A percentile compares a stretch with the other conserved stretches of the same genome.
Conservation (phyloP, 2,113 vertebrate species). For the Alexandromys fortis region DNA sequence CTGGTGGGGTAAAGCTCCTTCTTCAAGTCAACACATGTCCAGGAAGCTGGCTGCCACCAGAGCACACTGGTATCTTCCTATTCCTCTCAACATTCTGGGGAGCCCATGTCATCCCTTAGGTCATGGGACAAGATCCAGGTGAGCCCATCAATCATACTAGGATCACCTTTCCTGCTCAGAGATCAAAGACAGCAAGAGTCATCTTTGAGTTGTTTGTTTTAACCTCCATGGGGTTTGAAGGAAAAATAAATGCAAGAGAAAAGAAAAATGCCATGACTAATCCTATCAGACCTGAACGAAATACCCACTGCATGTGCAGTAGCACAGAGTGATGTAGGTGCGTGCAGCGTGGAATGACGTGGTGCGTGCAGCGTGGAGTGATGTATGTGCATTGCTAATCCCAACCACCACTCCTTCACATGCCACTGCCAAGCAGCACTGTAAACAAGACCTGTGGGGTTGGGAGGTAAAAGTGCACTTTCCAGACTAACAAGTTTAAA, state of each 20-base stretch:
- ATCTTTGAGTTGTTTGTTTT: neutral
- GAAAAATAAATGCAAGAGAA: neutral
- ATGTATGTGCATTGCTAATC: neutral
- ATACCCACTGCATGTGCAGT: neutral
- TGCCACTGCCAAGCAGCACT: neutral
- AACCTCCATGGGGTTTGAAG: neutral
- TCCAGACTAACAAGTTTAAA: neutral
- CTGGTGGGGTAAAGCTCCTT: neutral
- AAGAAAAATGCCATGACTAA: neutral
- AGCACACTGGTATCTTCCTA: neutral
- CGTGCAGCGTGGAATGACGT: no score
- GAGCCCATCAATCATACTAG: conserved; percentile 46
- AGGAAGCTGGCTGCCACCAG: neutral
- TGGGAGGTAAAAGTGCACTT: neutral
- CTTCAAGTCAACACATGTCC: conserved; percentile 18
- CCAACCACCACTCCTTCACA: neutral
- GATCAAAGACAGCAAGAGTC: conserved; percentile 24
- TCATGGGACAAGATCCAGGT: neutral
- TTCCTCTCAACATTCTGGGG: neutral
- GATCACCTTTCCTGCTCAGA: conserved; percentile 54
- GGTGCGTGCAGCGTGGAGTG: no score
- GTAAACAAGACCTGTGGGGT: neutral
- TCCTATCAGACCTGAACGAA: neutral
- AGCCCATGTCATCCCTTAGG: neutral
- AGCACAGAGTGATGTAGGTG: no score